Base-by-base conservation (phyloP, 2,113 vertebrate genomes). In the Probosciger aterrimus region DNA sequence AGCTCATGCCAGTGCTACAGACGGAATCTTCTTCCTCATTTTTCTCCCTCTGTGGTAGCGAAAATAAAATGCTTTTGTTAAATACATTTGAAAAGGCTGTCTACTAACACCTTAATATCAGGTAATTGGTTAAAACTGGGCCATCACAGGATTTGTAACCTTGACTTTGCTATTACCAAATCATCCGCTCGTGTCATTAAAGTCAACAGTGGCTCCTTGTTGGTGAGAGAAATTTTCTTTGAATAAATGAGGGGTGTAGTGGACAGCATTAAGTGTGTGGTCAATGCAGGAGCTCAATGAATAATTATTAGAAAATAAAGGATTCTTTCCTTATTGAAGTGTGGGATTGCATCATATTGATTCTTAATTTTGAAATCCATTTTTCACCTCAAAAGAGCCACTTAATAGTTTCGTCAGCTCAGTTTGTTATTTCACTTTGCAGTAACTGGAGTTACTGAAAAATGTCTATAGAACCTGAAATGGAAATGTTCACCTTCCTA, bases 221-320 rank as follows among this genome's bases (percentile, higher is more conserved):
- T 4, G 12, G 63, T 7, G n/a, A 65, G 67, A 92, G 37, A 76
- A 88, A 65, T 84, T 81, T 78, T 74, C 69, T 95, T 88, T 86
- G 82, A 88, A 91, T 83, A 91, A 90, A 79, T 92, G 90, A 88
- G 94, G 85, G 83, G 62, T 59, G n/a, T 16, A 95, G 82, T 83
- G 92, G 93, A 84, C 86, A 94, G 82, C 79, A 46, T 81, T 95
- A 96, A 95, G 64, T 68, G 46, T 86, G 76, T 90, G 94, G 95
- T 97, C 95, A 97, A 92, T 92, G 92, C 60, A 91, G 46, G 83
- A 93, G 79, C 90, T 95, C 85, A 85, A 63, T 89, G 94, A 94
- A 95, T 95, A 95, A 92, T 95, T 97, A 96, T 96, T 92, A 96
- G 93, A 95, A 97, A 95, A 96, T 82, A 91, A 95, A 94, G 80